A percentile compares a stretch with the other conserved stretches of the same genome.
Evolutionary conservation across 2,888 invertebrate genomes (phyloP).

Genomic region (Dysmachus trigonus): DNA sequence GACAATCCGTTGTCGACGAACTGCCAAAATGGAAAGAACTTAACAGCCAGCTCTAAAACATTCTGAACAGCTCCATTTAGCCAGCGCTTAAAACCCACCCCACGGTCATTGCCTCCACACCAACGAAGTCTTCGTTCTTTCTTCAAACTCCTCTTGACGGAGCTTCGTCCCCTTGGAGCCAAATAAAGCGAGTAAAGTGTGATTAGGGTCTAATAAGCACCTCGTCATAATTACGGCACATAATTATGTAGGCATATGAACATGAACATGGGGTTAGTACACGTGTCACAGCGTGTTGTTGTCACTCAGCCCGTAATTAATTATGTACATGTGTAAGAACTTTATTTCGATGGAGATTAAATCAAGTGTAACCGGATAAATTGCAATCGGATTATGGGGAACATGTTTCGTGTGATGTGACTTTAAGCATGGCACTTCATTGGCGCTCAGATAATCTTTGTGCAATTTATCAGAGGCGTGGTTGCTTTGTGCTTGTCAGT

Average conservation of each 20-base stretch:
- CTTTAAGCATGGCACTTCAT: constrained; percentile 3
- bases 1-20: background rate
- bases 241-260: constrained; percentile 38
- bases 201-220: constrained; percentile 37
- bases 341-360: constrained; percentile 32
- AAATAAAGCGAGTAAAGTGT: constrained; percentile 19
- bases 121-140: background rate
- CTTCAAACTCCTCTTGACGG: background rate
- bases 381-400: constrained; percentile 26
- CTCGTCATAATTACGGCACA: constrained; percentile 33
- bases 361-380: constrained; percentile 29
- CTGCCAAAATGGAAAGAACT: background rate
- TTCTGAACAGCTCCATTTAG: background rate
- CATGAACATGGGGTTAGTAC: constrained; percentile 28
- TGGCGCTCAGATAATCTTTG: background rate
- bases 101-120: background rate
- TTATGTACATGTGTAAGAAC: constrained; percentile 32
- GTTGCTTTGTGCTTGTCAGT: background rate
- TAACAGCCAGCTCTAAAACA: background rate
- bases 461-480: background rate
- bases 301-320: constrained; percentile 36
- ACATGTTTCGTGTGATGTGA: constrained; percentile 3
- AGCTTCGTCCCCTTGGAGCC: background rate
- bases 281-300: constrained; percentile 34
- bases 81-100: background rate